Base-by-base conservation (phyloP, 37 sponge, comb jelly and placozoan species). In the Spongia lamella region DNA sequence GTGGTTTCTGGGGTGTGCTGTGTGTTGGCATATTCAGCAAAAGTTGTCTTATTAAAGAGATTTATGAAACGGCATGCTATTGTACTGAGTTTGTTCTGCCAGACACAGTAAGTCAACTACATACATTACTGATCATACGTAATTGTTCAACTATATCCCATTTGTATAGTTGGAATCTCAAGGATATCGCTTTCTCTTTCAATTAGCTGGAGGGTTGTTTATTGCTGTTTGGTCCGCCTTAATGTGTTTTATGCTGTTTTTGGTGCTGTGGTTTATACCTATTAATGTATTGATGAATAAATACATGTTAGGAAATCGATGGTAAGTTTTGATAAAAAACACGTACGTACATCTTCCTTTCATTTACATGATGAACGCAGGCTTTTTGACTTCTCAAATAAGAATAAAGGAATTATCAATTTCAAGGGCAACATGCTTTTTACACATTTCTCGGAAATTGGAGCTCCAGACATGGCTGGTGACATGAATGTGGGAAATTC, bases 1-100 rank as follows among this genome's bases (percentile, higher is more conserved):
- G 91, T 86, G 91, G 87, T 26, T 78, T 90, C 50, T 90, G 91
- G 91, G 85, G 86, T 0, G 67, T 90, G 25, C 74, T 90, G 22
- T 84, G 86, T 79, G 86, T 85, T n/a, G 91, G 91, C 6, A 63
- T 90, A 13, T 86, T 86, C 56, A 68, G 76, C 29, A 55, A 64
- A 25, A 36, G 17, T 0, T 84, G 86, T 66, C 43, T 86, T 9
- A 76, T 90, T 25, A 26, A 34, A 26, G 86, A 90, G 52, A 32
- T 82, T 16, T 90, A 90, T 54, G 83, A 72, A 17, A 78, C 61
- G 30, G 47, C 81, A 36, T 86, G 91, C 61, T 90, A 77, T 63
- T 90, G 91, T 58, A 25, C 77, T 1, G 3, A 33, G 30, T 40
- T 51, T 47, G 26, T 43, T 3, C 83, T 83, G 39, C n/a, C n/a